These are phyloP conservation scores for Manis pentadactyla DNA, from an alignment of 2,797 vertebrate genomes.

Conservation along the genomic window DNA sequence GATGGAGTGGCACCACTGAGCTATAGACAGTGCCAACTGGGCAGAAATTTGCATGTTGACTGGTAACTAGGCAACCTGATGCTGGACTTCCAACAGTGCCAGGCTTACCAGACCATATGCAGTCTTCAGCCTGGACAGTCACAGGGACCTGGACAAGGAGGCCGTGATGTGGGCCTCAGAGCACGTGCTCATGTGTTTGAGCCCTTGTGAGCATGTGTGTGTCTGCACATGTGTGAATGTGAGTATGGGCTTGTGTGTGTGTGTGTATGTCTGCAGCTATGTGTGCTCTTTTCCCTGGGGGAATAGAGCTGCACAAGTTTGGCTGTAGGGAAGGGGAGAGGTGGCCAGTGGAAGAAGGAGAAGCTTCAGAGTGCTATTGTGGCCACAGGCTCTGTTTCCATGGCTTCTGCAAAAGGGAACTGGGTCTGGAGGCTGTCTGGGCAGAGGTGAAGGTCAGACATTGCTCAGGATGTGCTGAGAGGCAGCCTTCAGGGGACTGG, in stretches of 20 bases:
- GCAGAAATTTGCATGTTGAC: constrained; percentile 35
- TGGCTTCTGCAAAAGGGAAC: background rate
- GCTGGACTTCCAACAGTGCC: background rate
- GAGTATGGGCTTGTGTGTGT: background rate
- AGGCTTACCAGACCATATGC: background rate
- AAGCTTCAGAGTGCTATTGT: background rate
- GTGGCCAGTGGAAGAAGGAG: background rate
- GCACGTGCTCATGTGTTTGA: background rate
- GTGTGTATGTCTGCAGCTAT: background rate
- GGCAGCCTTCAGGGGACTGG: background rate
- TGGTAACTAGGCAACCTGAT: background rate
- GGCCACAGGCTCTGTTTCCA: background rate
- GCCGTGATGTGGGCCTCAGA: background rate
- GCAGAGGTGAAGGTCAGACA: background rate
- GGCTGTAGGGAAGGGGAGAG: background rate
- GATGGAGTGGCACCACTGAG: background rate
- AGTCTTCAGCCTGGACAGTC: background rate
- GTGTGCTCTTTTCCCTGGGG: background rate
- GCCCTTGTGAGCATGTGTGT: background rate
- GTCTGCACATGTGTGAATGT: background rate
- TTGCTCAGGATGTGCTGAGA: background rate
- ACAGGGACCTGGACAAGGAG: background rate
- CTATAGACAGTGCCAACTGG: background rate
- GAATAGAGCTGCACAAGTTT: background rate
- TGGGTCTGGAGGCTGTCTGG: constrained; percentile 2